Conservation (phyloP, 2,888 invertebrate species). For the Mystacides longicornis region DNA sequence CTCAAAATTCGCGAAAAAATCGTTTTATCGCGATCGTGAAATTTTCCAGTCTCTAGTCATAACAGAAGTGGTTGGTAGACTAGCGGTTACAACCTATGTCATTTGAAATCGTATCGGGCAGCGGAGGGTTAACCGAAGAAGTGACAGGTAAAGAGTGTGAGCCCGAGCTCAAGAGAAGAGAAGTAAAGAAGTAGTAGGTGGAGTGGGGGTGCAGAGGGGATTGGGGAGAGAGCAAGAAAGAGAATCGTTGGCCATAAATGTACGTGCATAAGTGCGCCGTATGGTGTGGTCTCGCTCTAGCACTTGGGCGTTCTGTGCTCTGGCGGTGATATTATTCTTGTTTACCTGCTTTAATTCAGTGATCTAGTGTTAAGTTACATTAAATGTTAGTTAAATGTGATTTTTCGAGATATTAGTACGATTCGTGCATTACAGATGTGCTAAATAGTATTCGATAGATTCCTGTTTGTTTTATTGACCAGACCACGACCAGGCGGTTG, state of each 20-base stretch:
- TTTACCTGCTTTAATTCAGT: background rate
- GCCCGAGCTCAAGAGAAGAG: background rate
- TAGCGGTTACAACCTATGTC: too few species aligned
- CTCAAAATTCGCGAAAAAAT: too few species aligned
- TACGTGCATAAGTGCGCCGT: background rate
- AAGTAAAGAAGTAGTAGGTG: background rate
- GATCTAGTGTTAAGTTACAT: background rate
- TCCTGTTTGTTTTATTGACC: conserved; percentile 55
- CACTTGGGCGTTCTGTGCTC: conserved; percentile 13
- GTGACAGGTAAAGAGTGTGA: background rate
- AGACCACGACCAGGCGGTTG: conserved; percentile 55
- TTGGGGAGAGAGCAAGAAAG: background rate
- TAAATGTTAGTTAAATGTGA: background rate
- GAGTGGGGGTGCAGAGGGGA: background rate
- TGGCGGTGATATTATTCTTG: conserved; percentile 1
- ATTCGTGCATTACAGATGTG: conserved; percentile 44
- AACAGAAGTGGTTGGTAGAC: too few species aligned
- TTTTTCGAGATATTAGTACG: conserved; percentile 34
- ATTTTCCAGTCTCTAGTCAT: too few species aligned
- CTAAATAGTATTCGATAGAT: conserved; percentile 51
- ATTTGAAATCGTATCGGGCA: too few species aligned
- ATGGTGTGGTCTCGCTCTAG: conserved; percentile 2
- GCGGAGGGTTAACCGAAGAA: background rate
- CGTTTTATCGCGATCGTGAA: too few species aligned
- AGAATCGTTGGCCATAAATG: background rate